These are phyloP conservation scores for Nematostella vectensis DNA, from an alignment of 92 coral and sea anemone genomes.

Conservation along the genomic window DNA sequence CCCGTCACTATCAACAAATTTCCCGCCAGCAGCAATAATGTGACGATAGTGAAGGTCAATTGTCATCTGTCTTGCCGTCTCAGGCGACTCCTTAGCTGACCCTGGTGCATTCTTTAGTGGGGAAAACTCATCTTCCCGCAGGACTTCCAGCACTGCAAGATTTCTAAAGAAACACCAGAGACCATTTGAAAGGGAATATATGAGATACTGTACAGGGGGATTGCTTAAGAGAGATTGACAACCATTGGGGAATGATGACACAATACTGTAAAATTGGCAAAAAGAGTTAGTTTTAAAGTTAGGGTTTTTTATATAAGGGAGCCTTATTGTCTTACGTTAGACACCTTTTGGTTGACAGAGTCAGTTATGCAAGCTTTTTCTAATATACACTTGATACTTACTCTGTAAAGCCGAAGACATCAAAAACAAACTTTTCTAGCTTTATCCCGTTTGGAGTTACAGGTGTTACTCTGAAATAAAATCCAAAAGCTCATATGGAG, in stretches of 20 bases:
- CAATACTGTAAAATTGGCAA: too few relatives aligned
- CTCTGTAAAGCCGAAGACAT: conserved; percentile 90
- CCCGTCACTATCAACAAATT: conserved; percentile 58
- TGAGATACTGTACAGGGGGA: not conserved
- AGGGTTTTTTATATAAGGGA: too few relatives aligned
- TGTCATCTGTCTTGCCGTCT: conserved; percentile 54
- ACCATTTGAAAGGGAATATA: not conserved
- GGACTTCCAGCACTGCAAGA: conserved; percentile 83
- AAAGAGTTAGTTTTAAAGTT: too few relatives aligned
- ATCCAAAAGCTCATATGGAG: not conserved
- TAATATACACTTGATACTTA: conserved; percentile 33
- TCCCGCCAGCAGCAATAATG: conserved; percentile 75
- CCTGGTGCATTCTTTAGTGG: conserved; percentile 87
- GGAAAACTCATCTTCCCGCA: conserved; percentile 84
- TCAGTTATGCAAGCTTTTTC: too few relatives aligned
- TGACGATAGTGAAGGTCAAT: conserved; percentile 61
- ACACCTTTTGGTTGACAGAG: too few relatives aligned
- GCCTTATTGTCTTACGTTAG: too few relatives aligned
- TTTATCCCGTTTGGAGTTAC: conserved; percentile 68
- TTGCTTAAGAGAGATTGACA: not conserved
- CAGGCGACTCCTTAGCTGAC: conserved; percentile 71
- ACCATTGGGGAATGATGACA: too few relatives aligned
- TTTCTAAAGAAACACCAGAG: conserved; percentile 30
- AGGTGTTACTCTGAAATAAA: conserved; percentile 53
- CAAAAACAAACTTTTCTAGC: conserved; percentile 96